Percentiles rank a stretch among this genome's conserved stretches.
Evolutionary conservation across 2,113 vertebrate species (phyloP).

Genomic region (Rattus norvegicus): DNA sequence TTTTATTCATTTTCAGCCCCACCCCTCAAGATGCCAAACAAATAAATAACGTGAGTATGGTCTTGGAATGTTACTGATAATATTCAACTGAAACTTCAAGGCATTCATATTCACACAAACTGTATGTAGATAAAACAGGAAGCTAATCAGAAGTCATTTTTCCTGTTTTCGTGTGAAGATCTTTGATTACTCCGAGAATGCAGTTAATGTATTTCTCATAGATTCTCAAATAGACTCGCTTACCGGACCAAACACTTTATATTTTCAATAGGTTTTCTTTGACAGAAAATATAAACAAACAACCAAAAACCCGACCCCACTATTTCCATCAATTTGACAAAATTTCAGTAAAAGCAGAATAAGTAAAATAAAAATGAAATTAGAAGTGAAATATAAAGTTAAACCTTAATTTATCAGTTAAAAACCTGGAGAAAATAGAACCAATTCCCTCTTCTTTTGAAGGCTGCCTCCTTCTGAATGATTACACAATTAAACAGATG

Average conservation of each 20-base stretch:
- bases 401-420: not conserved
- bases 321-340: not conserved
- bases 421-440: not conserved
- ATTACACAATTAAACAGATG: not conserved
- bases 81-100: not conserved
- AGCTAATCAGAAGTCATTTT: not conserved
- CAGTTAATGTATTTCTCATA: not conserved
- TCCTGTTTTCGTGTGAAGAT: not conserved
- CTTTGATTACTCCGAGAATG: not conserved
- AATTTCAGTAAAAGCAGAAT: not conserved
- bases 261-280: not conserved
- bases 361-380: not conserved
- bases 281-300: not conserved
- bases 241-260: slow-evolving; percentile 1
- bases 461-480: not conserved
- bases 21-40: not conserved
- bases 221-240: not conserved
- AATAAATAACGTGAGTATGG: not conserved
- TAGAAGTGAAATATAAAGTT: slow-evolving; percentile 18
- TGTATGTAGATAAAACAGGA: not conserved
- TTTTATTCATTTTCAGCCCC: not conserved
- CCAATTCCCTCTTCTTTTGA: slow-evolving; percentile 4
- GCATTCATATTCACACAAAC: not conserved
- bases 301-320: not conserved
- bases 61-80: not conserved